Base-by-base conservation (phyloP, 2,797 vertebrate genomes). In the Apodemus agrarius region DNA sequence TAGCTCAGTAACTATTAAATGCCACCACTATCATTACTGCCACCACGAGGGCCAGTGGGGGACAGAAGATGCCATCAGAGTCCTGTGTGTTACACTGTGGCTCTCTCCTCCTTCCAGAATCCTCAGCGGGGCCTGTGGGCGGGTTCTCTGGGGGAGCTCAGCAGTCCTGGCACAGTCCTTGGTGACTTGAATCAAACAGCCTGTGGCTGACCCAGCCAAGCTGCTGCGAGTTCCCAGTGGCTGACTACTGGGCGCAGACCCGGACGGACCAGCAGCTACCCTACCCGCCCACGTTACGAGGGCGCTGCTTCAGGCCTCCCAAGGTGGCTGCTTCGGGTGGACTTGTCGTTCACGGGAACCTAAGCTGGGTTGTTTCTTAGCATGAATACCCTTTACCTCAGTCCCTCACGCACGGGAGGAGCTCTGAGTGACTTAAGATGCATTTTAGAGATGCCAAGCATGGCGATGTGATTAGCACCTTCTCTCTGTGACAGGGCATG, bases 11-110 rank as follows among this genome's bases (percentile, higher is more conserved):
- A 57, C 22, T 19, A 72, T 2, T 34, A 88, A 78, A 12, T 31
- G 13, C 8, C 0, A 43, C 14, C 6, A 21, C 31, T 1, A 2
- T 4, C 0, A 6, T 54, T 37, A 49, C 26, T 84, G 57, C 37
- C 9, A 26, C n/a, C 46, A 3, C 1, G 12, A 12, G 59, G 13
- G 43, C 40, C 88, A 29, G 46, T 34, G 37, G 90, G 76, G 34
- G 2, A 22, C 0, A 9, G 31, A 29, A 52, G 72, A 67, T 2
- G 26, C 31, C 54, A 14, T 19, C 1, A 57, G 2, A 40, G 40
- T 10, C 79, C 63, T n/a, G 29, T 37, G 43, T 69, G 17, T 12
- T 0, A 0, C 0, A 0, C 19, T 34, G 24, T 21, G 46, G n/a
- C 34, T 65, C 0, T 11, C 17, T 37, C 81, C 57, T 75, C 12